Conservation (phyloP, 1,140 invertebrate species). For the Microvelia longipes region DNA sequence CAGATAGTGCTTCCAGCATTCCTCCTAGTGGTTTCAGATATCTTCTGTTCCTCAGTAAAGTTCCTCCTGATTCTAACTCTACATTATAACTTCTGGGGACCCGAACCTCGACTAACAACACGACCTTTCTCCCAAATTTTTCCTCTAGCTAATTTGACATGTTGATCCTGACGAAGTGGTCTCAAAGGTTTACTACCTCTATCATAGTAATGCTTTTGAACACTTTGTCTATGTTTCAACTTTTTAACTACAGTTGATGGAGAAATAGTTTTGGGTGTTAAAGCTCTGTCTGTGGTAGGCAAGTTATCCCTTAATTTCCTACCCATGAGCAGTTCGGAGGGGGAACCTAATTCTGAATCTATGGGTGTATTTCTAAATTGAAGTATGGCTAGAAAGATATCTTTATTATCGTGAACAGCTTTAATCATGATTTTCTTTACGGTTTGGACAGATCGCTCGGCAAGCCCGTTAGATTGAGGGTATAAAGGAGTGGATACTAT, state of each 20-base stretch:
- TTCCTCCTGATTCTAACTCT: neutral
- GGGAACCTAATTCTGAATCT: neutral
- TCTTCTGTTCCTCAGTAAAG: neutral
- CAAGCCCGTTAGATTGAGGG: neutral
- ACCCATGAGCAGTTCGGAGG: neutral
- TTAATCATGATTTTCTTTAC: constrained; percentile 1
- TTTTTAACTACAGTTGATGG: neutral
- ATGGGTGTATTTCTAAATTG: neutral
- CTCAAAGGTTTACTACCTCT: neutral
- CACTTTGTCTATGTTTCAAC: neutral
- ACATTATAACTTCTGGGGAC: neutral
- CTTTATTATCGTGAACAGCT: neutral
- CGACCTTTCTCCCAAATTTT: neutral
- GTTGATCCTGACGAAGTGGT: neutral
- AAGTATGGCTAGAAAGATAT: constrained; percentile 7
- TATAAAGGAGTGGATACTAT: neutral
- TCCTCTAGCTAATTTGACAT: neutral
- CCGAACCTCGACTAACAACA: neutral
- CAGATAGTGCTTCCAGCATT: neutral
- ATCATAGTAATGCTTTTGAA: neutral
- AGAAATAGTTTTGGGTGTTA: neutral
- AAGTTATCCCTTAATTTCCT: constrained; percentile 1
- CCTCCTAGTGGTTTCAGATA: neutral
- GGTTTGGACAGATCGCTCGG: neutral
- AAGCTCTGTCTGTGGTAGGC: neutral